These are phyloP conservation scores for Pandemis cinnamomeana DNA, from an alignment of 2,888 invertebrate species.

Conservation along the genomic window DNA sequence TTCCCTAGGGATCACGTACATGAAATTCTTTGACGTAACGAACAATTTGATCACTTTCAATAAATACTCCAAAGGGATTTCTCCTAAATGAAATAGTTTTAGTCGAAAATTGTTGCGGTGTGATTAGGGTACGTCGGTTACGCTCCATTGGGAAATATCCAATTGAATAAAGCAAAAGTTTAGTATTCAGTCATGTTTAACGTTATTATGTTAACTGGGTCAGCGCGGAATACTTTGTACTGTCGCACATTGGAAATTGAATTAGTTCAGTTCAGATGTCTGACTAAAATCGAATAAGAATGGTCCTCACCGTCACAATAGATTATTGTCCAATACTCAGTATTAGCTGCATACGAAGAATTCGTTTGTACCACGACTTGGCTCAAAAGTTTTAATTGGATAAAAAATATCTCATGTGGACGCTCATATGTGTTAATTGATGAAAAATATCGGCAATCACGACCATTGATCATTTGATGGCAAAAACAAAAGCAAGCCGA, in stretches of 20 bases:
- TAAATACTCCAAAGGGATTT: conserved; percentile 36
- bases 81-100: conserved; percentile 38
- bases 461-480: too few species aligned
- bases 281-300: not conserved
- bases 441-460: too few species aligned
- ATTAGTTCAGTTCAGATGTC: not conserved
- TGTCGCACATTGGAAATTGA: conserved; percentile 4
- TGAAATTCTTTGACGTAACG: conserved; percentile 17
- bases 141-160: conserved; percentile 30
- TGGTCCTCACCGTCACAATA: not conserved
- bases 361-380: too few species aligned
- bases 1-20: not conserved
- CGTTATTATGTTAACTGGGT: conserved; percentile 7
- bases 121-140: conserved; percentile 37
- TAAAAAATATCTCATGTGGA: too few species aligned
- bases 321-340: not conserved
- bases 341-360: too few species aligned
- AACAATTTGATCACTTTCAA: conserved; percentile 32
- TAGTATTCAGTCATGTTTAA: conserved; percentile 18
- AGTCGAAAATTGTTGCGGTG: conserved; percentile 39
- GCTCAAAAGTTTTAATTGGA: too few species aligned
- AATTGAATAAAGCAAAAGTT: conserved; percentile 37
- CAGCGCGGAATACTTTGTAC: not conserved
- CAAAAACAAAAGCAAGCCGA: not conserved
- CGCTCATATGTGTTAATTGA: too few species aligned